Percentiles rank a stretch among this genome's conserved stretches.
phyloP scores from a whole-genome alignment of 1,140 invertebrate species.

The Cataglyphis hispanica region DNA sequence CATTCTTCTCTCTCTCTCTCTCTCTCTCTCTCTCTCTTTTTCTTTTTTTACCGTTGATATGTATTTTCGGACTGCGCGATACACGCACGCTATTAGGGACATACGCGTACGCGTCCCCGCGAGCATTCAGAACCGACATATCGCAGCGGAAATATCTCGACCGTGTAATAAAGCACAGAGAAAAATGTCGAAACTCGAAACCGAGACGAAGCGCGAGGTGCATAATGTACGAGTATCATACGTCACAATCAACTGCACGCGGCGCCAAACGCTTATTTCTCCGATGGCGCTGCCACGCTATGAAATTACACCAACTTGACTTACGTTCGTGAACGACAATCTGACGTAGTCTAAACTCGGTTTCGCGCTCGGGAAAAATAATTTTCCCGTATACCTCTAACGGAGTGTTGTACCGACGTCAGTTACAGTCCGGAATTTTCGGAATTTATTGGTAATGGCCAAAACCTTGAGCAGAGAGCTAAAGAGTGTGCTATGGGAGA shows the following conservation, averaged over 20 bases:
- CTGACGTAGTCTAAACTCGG: constrained; percentile 66
- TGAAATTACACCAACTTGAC: constrained; percentile 78
- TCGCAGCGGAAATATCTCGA: constrained; percentile 78
- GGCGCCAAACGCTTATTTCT: constrained; percentile 81
- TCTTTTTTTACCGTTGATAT: constrained; percentile 22
- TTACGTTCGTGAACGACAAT: constrained; percentile 76
- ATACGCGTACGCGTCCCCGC: neutral
- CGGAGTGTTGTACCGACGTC: constrained; percentile 65
- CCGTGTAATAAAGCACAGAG: constrained; percentile 80
- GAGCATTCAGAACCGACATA: constrained; percentile 71
- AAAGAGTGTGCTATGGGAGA: constrained; percentile 24
- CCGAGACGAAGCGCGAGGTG: constrained; percentile 78
- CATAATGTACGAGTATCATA: constrained; percentile 81
- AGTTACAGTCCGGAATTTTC: constrained; percentile 62
- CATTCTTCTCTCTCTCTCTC: too few species aligned
- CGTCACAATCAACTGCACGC: constrained; percentile 81
- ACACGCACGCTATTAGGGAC: neutral
- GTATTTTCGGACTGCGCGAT: constrained; percentile 5
- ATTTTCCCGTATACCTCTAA: constrained; percentile 72
- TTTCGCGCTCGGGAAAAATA: constrained; percentile 63
- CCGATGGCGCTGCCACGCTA: constrained; percentile 77
- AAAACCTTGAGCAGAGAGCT: constrained; percentile 52
- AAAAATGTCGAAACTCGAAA: constrained; percentile 82
- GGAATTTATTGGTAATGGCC: constrained; percentile 60
- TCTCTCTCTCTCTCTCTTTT: neutral